Base-by-base conservation (phyloP, 2,888 invertebrate genomes). In the Podabrus alpinus region DNA sequence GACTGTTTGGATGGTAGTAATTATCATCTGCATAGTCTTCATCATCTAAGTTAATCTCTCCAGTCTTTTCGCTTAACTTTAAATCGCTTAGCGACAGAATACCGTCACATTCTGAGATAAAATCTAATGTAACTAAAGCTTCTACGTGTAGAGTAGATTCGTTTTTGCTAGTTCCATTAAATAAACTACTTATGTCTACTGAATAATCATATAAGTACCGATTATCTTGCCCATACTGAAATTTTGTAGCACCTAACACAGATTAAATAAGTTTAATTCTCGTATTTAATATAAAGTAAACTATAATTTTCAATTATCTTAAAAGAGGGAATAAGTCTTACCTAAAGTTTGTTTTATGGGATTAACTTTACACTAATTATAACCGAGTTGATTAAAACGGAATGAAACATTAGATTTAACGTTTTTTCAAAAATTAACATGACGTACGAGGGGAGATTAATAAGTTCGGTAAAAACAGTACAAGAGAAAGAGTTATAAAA, bases 21-120 rank as follows among this genome's bases (percentile, higher is more conserved):
- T 73, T 70, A 82, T 82, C 80, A 82, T 82, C 80, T 81, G 16
- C 13, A n/a, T 75, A 74, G 15, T 75, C 76, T 7, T 81, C 77
- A 10, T 77, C 76, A 29, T 75, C 75, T 16, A 29, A 71, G 76
- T 82, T 81, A 68, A 79, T 68, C 71, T 77, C 80, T 64, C 84
- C 81, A 19, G 90, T 89, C 79, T 91, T 90, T 80, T 94, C 92
- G 25, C 89, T 88, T 16, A 94, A 87, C 71, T 88, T 90, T 11
- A 92, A 90, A 69, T 91, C 89, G 24, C 86, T 88, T 45, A 95
- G 88, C 80, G 91, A 90, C 73, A 95, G 86, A 13, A 91, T 86
- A 9, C 94, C 95, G 84, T 95, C 94, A 83, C 95, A 95, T 9
- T 91, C 89, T 70, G 91, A 91, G 15, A 91, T 89, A 82, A 95